phyloP scores from a whole-genome alignment of 1,140 invertebrate genomes.

The Schlechtendalia chinensis region DNA sequence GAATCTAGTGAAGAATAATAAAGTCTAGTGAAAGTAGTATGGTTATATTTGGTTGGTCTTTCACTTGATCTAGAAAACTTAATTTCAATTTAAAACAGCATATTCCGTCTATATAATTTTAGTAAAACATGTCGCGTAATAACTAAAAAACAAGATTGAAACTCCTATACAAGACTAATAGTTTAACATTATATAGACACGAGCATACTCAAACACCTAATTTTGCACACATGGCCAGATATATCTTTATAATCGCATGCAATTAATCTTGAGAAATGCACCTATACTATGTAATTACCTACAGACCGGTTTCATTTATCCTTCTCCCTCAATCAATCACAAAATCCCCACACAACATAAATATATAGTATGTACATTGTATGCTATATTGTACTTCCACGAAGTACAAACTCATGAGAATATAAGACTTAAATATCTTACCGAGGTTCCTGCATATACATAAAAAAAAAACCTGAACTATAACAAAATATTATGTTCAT shows the following conservation, averaged over 20 bases:
- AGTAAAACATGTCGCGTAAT: not conserved
- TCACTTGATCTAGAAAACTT: conserved; percentile 15
- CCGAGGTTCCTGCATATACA: not conserved
- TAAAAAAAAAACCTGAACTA: conserved; percentile 19
- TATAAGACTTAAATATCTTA: not conserved
- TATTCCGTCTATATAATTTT: not conserved
- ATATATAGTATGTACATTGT: not conserved
- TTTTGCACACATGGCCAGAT: not conserved
- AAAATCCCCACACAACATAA: not conserved
- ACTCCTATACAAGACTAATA: not conserved
- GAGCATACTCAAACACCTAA: conserved; percentile 4
- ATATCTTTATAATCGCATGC: conserved; percentile 8
- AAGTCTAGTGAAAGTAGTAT: conserved; percentile 20
- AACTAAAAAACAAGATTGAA: conserved; percentile 13
- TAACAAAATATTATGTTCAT: conserved; percentile 2
- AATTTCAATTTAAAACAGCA: not conserved
- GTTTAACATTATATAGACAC: not conserved
- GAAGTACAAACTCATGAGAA: conserved; percentile 14
- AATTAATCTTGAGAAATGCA: conserved; percentile 24
- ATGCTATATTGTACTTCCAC: not conserved
- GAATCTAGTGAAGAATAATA: not conserved
- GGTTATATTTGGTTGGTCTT: not conserved
- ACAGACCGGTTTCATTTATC: conserved; percentile 14
- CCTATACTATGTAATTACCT: conserved; percentile 24
- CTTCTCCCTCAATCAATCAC: conserved; percentile 27